Evolutionary conservation across 2,797 vertebrate species (phyloP), one percentile per base, ranked within the genome.

Genomic region (Columba guinea): DNA sequence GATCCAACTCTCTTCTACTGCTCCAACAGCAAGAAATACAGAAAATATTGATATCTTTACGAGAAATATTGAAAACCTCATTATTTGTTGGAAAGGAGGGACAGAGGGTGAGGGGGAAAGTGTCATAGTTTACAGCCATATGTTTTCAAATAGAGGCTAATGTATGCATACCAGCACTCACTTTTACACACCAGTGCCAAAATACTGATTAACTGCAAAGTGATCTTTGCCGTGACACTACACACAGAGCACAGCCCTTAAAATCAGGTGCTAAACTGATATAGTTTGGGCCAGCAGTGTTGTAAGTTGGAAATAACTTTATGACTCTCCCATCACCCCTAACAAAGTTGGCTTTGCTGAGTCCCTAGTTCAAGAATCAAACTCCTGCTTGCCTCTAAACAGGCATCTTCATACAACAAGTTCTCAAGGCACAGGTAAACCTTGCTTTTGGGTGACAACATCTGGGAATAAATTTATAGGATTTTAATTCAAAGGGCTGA

Each of bases 131-230:
- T 81, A 84, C 90, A 94, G 64, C 67, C 52, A 68, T 1, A 0
- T 90, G 70, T 96, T 90, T 93, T 93, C 89, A 93, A 96, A 96
- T 30, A 93, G 37, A 79, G 19, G 59, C 7, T 90, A 79, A 88
- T 67, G 18, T 27, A 84, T 89, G 85, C 82, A 91, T 88, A 91
- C 83, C 63, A 0, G 60, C 74, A 70, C 48, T 70, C 63, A 22
- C 64, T 87, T 88, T 91, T 51, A 82, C 95, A 93, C 80, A 64
- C 18, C 56, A 64, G 49, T 92, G 94, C 49, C 85, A 94, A 94
- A 95, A 94, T 81, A 69, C 56, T 79, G 67, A 70, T 87, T 82
- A 87, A 88, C 48, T 89, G 59, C 37, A 73, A 84, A 90, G 63
- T 39, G 19, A 16, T 82, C 67, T 75, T 92, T 83, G 60, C 84